These are phyloP conservation scores for Pocillopora damicornis DNA, from an alignment of 64 coral and sea anemone species.

Conservation along the genomic window DNA sequence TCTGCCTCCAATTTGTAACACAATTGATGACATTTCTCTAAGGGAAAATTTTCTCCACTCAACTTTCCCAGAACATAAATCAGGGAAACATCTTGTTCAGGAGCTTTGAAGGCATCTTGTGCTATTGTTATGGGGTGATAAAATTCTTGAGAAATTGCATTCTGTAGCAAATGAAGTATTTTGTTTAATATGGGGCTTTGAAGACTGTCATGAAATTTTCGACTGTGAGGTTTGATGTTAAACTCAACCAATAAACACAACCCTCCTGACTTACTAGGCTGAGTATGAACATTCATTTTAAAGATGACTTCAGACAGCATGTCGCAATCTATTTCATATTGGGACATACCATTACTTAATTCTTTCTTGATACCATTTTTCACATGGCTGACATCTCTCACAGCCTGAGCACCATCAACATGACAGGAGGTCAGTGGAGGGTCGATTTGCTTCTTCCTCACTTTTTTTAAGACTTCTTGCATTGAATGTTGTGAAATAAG, in stretches of 20 bases:
- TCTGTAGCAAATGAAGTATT: neutral
- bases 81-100: neutral
- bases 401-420: neutral
- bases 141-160: neutral
- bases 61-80: conserved; percentile 1
- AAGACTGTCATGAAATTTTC: neutral
- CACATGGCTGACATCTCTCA: conserved; percentile 4
- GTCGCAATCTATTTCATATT: conserved; percentile 10
- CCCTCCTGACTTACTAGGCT: neutral
- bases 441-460: too few species aligned
- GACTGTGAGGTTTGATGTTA: neutral
- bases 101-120: conserved; percentile 8
- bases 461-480: too few species aligned
- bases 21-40: neutral
- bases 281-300: neutral
- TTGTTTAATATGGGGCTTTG: neutral
- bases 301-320: conserved; percentile 1
- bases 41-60: conserved; percentile 15
- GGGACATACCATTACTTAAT: neutral
- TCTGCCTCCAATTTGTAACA: neutral
- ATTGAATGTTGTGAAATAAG: too few species aligned
- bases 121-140: neutral
- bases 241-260: neutral
- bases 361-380: neutral
- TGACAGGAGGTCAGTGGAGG: too few species aligned